Percentiles rank a stretch among this genome's conserved stretches.
These are phyloP conservation scores for Thunnus maccoyii DNA, from an alignment of 2,113 vertebrate species.

Conservation along the genomic window DNA sequence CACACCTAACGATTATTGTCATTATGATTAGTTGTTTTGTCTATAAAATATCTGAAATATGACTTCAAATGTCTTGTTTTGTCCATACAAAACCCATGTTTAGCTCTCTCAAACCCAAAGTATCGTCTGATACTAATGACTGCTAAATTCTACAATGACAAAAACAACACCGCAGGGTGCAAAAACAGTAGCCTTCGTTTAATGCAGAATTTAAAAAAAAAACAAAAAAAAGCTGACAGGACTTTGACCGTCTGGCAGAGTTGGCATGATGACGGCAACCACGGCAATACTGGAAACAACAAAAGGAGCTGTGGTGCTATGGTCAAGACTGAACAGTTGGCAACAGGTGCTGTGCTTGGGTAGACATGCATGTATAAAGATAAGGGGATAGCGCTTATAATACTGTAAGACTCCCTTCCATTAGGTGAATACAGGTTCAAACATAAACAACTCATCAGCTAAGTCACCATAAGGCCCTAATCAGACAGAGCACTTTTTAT, in stretches of 20 bases:
- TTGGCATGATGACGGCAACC: constrained; percentile 68
- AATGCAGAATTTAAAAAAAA: constrained; percentile 25
- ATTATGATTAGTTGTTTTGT: too few species aligned
- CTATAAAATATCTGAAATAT: too few species aligned
- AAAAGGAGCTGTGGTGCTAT: constrained; percentile 42
- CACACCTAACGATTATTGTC: too few species aligned
- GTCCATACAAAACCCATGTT: not conserved
- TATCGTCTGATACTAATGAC: constrained; percentile 16
- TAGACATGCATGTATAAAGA: constrained; percentile 49
- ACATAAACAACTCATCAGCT: constrained; percentile 10
- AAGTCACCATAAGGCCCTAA: not conserved
- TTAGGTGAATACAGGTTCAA: constrained; percentile 18
- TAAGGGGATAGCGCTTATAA: constrained; percentile 22
- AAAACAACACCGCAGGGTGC: not conserved
- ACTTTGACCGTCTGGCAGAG: constrained; percentile 66
- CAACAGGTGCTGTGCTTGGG: constrained; percentile 32
- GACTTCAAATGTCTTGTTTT: too few species aligned
- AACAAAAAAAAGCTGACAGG: constrained; percentile 37
- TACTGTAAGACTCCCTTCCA: not conserved
- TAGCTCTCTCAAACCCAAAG: constrained; percentile 12
- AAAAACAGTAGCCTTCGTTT: constrained; percentile 41
- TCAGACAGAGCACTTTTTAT: too few species aligned
- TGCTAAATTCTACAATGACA: not conserved
- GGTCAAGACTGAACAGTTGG: constrained; percentile 55
- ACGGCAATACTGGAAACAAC: constrained; percentile 44